These are phyloP conservation scores for Spondyliosoma cantharus DNA, from an alignment of 2,797 vertebrate species.

Conservation along the genomic window DNA sequence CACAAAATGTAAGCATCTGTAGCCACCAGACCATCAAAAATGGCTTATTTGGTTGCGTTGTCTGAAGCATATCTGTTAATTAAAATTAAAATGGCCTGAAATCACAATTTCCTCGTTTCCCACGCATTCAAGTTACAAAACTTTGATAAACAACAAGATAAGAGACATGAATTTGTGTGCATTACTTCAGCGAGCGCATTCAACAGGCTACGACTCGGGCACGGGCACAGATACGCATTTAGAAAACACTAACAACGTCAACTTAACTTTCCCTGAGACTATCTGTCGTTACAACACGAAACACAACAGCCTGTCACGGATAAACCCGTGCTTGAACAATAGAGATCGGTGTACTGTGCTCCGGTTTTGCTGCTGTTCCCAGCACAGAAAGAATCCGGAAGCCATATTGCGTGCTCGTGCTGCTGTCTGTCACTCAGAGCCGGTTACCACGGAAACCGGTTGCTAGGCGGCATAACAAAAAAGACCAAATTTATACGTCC, in stretches of 20 bases:
- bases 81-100: neutral
- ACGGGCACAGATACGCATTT: neutral
- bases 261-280: neutral
- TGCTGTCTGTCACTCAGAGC: conserved; percentile 66
- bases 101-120: neutral
- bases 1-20: neutral
- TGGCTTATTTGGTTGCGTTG: neutral
- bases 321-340: neutral
- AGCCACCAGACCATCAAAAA: neutral
- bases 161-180: neutral
- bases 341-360: neutral
- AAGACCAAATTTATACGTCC: conserved; percentile 86
- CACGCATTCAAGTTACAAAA: neutral
- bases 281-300: neutral
- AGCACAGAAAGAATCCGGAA: conserved; percentile 73
- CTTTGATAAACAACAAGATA: neutral
- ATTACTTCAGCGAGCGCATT: neutral
- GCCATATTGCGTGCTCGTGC: conserved; percentile 67
- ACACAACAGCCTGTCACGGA: neutral
- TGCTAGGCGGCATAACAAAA: conserved; percentile 94
- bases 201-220: neutral
- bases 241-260: neutral
- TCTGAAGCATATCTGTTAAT: neutral
- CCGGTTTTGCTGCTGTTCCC: conserved; percentile 5
- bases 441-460: conserved; percentile 85